Evolutionary conservation across 2,888 invertebrate genomes (phyloP).

Genomic region (Papilio elwesi): DNA sequence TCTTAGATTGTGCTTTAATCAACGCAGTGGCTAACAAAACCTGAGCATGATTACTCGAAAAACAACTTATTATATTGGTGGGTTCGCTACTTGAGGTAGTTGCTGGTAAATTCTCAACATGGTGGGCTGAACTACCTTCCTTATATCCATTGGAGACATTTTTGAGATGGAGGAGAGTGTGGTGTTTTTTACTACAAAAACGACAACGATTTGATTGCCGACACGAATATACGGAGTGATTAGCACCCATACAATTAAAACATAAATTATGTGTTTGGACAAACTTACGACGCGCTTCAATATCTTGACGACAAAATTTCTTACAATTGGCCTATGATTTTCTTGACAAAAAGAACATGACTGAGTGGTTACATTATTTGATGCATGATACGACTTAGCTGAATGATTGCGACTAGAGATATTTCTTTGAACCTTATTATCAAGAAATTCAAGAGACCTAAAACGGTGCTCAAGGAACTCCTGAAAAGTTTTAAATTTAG

Average conservation of each 20-base stretch:
- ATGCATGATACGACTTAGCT: not conserved
- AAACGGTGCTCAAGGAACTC: conserved; percentile 44
- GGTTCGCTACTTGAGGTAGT: too few relatives aligned
- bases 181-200: too few relatives aligned
- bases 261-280: conserved; percentile 44
- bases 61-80: too few relatives aligned
- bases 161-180: too few relatives aligned
- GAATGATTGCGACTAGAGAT: conserved; percentile 22
- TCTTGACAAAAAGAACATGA: conserved; percentile 46
- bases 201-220: conserved; percentile 37
- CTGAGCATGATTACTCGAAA: too few relatives aligned
- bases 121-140: too few relatives aligned
- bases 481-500: conserved; percentile 43
- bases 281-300: conserved; percentile 42
- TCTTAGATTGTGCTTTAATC: conserved; percentile 39
- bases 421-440: conserved; percentile 28
- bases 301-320: conserved; percentile 41
- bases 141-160: too few relatives aligned
- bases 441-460: conserved; percentile 44
- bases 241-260: conserved; percentile 47
- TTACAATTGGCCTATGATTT: conserved; percentile 46
- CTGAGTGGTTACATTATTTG: not conserved
- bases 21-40: conserved; percentile 46
- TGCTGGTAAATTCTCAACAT: too few relatives aligned
- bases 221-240: conserved; percentile 46